Evolutionary conservation across 2,113 vertebrate genomes (phyloP).

Genomic region (Calyptommatus sinebrachiatus): DNA sequence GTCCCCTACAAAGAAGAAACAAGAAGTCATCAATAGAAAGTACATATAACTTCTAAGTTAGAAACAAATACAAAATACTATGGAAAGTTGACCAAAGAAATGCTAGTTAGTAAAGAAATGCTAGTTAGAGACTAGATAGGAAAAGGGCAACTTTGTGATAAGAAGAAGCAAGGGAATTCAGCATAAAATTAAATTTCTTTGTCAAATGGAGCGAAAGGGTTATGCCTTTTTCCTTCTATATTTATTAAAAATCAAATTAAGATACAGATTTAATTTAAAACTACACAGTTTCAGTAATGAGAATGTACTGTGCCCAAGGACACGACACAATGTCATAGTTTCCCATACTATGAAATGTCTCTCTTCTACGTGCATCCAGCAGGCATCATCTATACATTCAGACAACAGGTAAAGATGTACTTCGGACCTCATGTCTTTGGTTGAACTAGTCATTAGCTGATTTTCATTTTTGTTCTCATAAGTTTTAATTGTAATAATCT

Average conservation of each 20-base stretch:
- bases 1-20: constrained; percentile 62
- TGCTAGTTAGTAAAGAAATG: constrained; percentile 18
- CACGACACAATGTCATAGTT: not conserved
- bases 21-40: constrained; percentile 45
- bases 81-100: not conserved
- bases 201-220: constrained; percentile 16
- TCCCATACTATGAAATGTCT: too few relatives aligned
- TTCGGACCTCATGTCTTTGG: too few relatives aligned
- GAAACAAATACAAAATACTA: constrained; percentile 33
- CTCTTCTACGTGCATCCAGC: too few relatives aligned
- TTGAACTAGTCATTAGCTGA: too few relatives aligned
- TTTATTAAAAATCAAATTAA: not conserved
- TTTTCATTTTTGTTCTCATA: too few relatives aligned
- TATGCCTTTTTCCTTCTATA: not conserved
- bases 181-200: constrained; percentile 21
- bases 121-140: constrained; percentile 16
- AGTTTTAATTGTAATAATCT: too few relatives aligned
- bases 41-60: constrained; percentile 27
- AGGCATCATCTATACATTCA: too few relatives aligned
- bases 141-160: constrained; percentile 14
- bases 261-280: not conserved
- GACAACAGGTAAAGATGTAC: too few relatives aligned
- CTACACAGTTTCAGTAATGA: not conserved
- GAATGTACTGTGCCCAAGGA: too few relatives aligned
- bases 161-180: constrained; percentile 40